These are phyloP conservation scores for Crocodylus rhombifer DNA, from an alignment of 2,797 vertebrate species.

Conservation along the genomic window DNA sequence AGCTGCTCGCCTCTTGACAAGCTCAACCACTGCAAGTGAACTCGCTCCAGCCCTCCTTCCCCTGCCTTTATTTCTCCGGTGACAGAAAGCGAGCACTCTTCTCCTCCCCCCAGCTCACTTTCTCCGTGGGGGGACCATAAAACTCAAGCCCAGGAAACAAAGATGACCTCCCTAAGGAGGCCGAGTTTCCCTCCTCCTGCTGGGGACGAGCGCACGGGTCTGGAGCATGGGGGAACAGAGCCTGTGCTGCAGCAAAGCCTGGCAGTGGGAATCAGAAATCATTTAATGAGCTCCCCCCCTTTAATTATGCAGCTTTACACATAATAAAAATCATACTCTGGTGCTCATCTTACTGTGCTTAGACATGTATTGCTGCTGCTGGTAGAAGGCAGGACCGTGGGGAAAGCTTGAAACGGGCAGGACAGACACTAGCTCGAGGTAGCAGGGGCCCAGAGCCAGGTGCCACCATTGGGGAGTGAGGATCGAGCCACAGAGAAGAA, in stretches of 20 bases:
- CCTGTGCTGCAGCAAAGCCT: accelerated
- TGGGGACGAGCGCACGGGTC: background rate
- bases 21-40: background rate
- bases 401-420: no score
- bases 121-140: background rate
- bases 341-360: no score
- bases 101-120: background rate
- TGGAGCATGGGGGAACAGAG: background rate
- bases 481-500: no score
- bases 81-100: background rate
- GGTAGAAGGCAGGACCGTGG: no score
- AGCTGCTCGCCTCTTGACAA: background rate
- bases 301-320: no score
- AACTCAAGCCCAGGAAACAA: background rate
- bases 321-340: no score
- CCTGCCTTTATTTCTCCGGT: background rate
- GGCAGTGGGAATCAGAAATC: accelerated
- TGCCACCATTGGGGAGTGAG: no score
- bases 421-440: no score
- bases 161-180: accelerated
- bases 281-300: no score
- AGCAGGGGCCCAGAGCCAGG: no score
- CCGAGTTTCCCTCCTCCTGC: background rate
- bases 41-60: background rate
- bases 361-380: no score